Evolutionary conservation across 2,113 vertebrate species (phyloP), one percentile per base, ranked within the genome.

Genomic region (Tamias sibiricus): DNA sequence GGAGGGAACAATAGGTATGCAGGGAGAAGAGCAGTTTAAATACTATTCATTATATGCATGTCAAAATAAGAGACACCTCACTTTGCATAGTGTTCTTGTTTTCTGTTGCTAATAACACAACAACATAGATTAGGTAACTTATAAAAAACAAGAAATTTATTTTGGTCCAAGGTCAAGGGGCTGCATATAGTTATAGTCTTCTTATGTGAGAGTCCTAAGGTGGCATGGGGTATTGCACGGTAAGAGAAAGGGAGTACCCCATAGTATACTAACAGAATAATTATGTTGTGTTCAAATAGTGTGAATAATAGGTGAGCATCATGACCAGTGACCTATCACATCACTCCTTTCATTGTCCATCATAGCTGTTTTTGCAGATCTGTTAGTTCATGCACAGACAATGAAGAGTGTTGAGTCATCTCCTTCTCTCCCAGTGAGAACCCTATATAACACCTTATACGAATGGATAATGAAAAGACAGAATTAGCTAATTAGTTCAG

Each of bases 281-380:
- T n/a, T 35, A 6, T n/a, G 28, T 22, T 64, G 44, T 26, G 20
- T 9, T 20, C 54, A 57, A 57, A 57, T 57, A 22, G 20, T 8
- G 9, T 62, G 24, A 20, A 30, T 52, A 85, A 68, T 26, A 84
- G 40, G 24, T 59, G n/a, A 11, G 40, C 44, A 84, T 64, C 17
- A 30, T 16, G 37, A 44, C 57, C 69, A 40, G 12, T 42, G 52
- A 47, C 35, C 79, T 75, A 47, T 68, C n/a, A 54, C 14, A 32
- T 52, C 84, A n/a, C 42, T 76, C 64, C 42, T 37, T 91, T 85
- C 83, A 26, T 19, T n/a, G 40, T 66, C 66, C 40, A 28, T 57
- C 19, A 2, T 22, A 20, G 37, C 5, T 59, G 40, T 35, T 5
- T 40, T 4, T 37, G 30, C 0, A 0, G 6, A 19, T 12, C 37